A percentile compares a stretch with the other conserved stretches of the same genome.
These are phyloP conservation scores for Meloidogyne hapla DNA, from an alignment of 1,140 invertebrate species.

Conservation along the genomic window DNA sequence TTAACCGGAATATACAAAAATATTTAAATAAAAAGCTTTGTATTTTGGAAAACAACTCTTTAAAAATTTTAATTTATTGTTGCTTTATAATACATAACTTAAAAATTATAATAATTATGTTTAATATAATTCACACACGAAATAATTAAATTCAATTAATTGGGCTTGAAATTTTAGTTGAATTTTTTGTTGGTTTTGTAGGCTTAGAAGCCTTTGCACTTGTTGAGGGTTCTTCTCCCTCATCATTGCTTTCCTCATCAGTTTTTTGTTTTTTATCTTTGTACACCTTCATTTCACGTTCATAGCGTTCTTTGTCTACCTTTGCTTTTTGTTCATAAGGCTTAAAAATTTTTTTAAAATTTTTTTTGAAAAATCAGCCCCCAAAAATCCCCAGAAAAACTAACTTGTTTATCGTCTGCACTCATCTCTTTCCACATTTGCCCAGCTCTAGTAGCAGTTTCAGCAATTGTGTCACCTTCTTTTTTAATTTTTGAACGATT, in stretches of 20 bases:
- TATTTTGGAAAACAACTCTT: too few relatives aligned
- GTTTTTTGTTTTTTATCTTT: constrained; percentile 21
- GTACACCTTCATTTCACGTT: constrained; percentile 60
- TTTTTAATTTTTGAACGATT: constrained; percentile 77
- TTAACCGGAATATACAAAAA: too few relatives aligned
- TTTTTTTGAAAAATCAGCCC: constrained; percentile 16
- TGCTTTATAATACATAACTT: too few relatives aligned
- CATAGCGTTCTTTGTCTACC: constrained; percentile 66
- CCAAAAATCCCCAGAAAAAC: constrained; percentile 61
- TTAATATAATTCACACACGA: too few relatives aligned
- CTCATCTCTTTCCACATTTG: constrained; percentile 76
- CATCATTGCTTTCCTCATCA: constrained; percentile 8
- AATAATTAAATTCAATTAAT: too few relatives aligned
- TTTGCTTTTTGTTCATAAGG: constrained; percentile 55
- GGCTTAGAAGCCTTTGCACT: not conserved
- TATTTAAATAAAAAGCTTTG: too few relatives aligned
- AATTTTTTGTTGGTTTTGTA: constrained; percentile 12
- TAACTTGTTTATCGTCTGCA: constrained; percentile 53
- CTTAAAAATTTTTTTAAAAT: constrained; percentile 32
- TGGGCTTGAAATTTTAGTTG: constrained; percentile 35
- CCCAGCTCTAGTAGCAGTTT: constrained; percentile 87
- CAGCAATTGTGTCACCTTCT: constrained; percentile 82
- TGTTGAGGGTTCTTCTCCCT: not conserved
- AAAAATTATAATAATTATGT: too few relatives aligned
- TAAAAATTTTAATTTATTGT: too few relatives aligned